These are phyloP conservation scores for Caenorhabditis uteleia DNA, from an alignment of 2,888 invertebrate species.

Conservation along the genomic window DNA sequence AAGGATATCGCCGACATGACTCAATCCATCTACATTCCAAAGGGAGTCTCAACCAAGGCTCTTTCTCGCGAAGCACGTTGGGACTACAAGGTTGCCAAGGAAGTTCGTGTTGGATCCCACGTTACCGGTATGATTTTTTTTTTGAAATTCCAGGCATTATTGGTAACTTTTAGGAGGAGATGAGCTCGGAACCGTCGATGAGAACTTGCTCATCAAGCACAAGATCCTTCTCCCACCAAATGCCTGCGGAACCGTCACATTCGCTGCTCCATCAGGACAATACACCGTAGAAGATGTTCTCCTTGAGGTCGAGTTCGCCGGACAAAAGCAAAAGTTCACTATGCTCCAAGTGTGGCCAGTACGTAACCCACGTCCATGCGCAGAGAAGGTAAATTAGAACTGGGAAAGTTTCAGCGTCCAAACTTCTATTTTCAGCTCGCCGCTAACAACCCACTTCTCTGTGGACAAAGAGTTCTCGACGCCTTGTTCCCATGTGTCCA, in stretches of 20 bases:
- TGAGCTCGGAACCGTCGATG: constrained; percentile 91
- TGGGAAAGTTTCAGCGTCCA: background rate
- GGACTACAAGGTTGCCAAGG: constrained; percentile 84
- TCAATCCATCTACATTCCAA: constrained; percentile 97
- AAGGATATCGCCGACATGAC: constrained; percentile 91
- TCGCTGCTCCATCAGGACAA: constrained; percentile 89
- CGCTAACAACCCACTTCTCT: constrained; percentile 95
- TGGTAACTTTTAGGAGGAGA: constrained; percentile 77
- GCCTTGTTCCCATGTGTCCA: constrained; percentile 89
- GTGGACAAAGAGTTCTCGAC: constrained; percentile 96
- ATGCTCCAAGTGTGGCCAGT: constrained; percentile 99
- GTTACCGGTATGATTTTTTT: constrained; percentile 79
- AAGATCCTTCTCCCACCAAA: constrained; percentile 91
- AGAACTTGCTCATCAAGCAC: constrained; percentile 96
- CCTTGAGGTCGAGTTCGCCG: constrained; percentile 97
- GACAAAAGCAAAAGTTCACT: constrained; percentile 85
- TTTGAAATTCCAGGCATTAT: background rate
- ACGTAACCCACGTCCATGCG: constrained; percentile 91
- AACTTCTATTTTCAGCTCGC: constrained; percentile 76
- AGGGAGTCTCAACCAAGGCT: constrained; percentile 90
- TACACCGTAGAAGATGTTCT: constrained; percentile 94
- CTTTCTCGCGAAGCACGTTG: constrained; percentile 82
- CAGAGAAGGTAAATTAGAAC: constrained; percentile 79
- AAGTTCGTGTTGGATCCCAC: constrained; percentile 85
- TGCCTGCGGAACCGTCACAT: constrained; percentile 93